Base-by-base conservation (phyloP, 92 coral and sea anemone species). In the Porites cylindrica region DNA sequence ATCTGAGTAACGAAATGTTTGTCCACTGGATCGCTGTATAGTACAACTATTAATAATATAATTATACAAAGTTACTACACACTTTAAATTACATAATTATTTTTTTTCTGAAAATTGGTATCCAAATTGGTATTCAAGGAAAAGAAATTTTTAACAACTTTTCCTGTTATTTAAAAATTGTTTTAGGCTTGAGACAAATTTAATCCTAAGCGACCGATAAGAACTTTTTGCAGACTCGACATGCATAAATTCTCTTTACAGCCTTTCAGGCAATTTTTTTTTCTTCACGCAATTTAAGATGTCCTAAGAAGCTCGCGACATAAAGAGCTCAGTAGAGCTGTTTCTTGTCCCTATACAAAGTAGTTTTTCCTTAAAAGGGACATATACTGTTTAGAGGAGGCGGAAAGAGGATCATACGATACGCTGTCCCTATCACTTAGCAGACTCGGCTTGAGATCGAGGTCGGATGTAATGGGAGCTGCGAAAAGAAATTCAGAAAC, bases 301-400 rank as follows among this genome's bases (percentile, higher is more conserved):
- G 4, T 38, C 47, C 47, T 38, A 38, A 0, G 47, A 38, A 38
- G 47, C 47, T 38, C 47, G 0, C 47, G 47, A 38, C 3, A 38
- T 38, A 38, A 3, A 38, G 47, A 38, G 47, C 47, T 38, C 47
- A 0, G 47, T 38, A 38, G 47, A 4, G 47, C 47, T 38, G 47
- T 38, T 38, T 38, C 68, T 80, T 70, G 80, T 38, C 47, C 84
- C 72, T 92, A 96, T 81, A 97, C 99, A 51, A 95, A 97, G 84
- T 97, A 97, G 86, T 97, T 97, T 82, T 93, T 92, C 71, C 96
- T 85, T 58, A 97, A 89, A 7, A 96, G 93, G 21, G 98, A 94
- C 98, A 97, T 93, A 86, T 97, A 97, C 78, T 95, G 94, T 38
- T 92, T 91, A 21, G 93, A 88, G 12, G 98, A 94, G 69, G 95